phyloP scores from a whole-genome alignment of 2,797 vertebrate genomes.

The Erithacus rubecula region DNA sequence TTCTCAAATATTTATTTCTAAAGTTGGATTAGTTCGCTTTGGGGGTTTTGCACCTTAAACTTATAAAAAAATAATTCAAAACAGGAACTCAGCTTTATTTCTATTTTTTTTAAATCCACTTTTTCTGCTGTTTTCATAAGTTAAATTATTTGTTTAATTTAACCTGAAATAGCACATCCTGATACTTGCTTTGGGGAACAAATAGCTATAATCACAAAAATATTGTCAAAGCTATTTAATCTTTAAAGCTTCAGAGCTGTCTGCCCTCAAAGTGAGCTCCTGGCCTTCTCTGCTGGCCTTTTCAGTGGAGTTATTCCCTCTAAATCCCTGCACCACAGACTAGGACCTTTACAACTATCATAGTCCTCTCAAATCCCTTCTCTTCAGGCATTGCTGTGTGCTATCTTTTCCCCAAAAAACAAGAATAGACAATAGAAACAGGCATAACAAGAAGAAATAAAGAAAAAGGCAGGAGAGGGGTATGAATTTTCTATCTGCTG shows the following conservation, averaged over 20 bases:
- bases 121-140: background rate
- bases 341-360: background rate
- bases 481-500: background rate
- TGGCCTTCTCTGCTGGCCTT: background rate
- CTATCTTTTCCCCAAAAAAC: background rate
- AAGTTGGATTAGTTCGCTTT: background rate
- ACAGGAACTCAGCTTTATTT: background rate
- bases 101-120: accelerated
- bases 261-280: background rate
- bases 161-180: background rate
- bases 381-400: background rate
- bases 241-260: background rate
- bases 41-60: background rate
- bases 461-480: background rate
- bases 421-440: background rate
- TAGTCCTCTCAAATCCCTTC: background rate
- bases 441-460: background rate
- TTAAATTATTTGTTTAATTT: background rate
- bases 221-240: background rate
- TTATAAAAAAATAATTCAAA: background rate
- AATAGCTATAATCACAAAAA: background rate
- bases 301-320: background rate
- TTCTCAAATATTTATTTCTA: background rate
- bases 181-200: background rate
- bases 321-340: background rate